Conservation (phyloP, 2,797 vertebrate species). For the Pangasius djambal region DNA sequence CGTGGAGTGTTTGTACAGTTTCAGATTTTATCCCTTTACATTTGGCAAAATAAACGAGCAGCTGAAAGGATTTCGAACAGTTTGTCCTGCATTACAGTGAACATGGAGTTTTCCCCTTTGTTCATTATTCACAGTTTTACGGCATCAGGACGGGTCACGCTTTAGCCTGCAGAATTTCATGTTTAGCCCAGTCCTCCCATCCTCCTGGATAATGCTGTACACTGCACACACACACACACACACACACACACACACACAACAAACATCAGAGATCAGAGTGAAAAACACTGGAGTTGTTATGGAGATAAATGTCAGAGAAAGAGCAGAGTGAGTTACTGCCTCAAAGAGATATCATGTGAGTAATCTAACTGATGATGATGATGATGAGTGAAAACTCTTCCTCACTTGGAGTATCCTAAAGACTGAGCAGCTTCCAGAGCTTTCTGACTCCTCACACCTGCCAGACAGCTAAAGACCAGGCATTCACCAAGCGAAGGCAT, state of each 20-base stretch:
- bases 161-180: conserved; percentile 74
- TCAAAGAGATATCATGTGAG: not conserved
- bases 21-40: not conserved
- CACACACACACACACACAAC: conserved; percentile 8
- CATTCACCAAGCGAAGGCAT: conserved; percentile 82
- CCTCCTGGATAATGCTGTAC: conserved; percentile 87
- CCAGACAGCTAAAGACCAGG: conserved; percentile 88
- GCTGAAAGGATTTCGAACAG: not conserved
- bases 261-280: not conserved
- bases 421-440: conserved; percentile 78
- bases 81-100: not conserved
- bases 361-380: not conserved
- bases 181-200: conserved; percentile 87
- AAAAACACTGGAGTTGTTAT: not conserved
- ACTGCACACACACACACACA: conserved; percentile 70
- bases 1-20: not conserved
- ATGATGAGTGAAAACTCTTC: conserved; percentile 15
- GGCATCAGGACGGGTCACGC: conserved; percentile 23
- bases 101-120: not conserved
- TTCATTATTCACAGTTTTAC: not conserved
- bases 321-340: not conserved
- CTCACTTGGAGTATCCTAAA: conserved; percentile 88
- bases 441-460: conserved; percentile 84
- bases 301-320: not conserved
- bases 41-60: not conserved